These are phyloP conservation scores for Teleopsis dalmanni DNA, from an alignment of 1,140 invertebrate species.

Conservation along the genomic window DNA sequence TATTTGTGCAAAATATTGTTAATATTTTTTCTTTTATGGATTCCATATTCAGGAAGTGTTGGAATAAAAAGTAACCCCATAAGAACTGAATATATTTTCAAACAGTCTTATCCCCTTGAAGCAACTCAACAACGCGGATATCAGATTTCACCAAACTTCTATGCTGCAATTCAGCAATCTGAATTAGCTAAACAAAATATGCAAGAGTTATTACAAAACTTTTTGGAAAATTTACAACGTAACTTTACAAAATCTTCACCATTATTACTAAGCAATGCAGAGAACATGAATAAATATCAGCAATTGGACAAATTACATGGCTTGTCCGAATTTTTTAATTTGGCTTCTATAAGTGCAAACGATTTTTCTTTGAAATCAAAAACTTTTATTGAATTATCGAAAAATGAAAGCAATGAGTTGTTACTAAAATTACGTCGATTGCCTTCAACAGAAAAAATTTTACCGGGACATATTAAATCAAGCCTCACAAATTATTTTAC, in stretches of 20 bases:
- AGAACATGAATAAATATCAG: conserved; percentile 4
- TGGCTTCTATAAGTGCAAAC: conserved; percentile 13
- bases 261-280: conserved; percentile 7
- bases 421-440: conserved; percentile 29
- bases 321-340: conserved; percentile 22
- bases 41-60: too few relatives aligned
- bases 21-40: too few relatives aligned
- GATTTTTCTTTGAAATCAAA: conserved; percentile 20
- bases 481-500: conserved; percentile 31
- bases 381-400: conserved; percentile 21
- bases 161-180: conserved; percentile 14
- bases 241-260: conserved; percentile 30
- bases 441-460: conserved; percentile 18
- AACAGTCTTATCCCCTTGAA: too few relatives aligned
- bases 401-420: conserved; percentile 26
- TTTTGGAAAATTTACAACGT: conserved; percentile 30
- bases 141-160: conserved; percentile 26
- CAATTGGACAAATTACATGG: conserved; percentile 16
- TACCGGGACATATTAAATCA: conserved; percentile 19
- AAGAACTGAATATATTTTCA: too few relatives aligned
- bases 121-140: conserved; percentile 15
- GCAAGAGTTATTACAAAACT: conserved; percentile 23
- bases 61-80: too few relatives aligned
- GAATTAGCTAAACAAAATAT: conserved; percentile 21
- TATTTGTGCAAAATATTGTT: too few relatives aligned